Evolutionary conservation across 2,888 invertebrate species (phyloP).

Genomic region (Romanomermis culicivorax): DNA sequence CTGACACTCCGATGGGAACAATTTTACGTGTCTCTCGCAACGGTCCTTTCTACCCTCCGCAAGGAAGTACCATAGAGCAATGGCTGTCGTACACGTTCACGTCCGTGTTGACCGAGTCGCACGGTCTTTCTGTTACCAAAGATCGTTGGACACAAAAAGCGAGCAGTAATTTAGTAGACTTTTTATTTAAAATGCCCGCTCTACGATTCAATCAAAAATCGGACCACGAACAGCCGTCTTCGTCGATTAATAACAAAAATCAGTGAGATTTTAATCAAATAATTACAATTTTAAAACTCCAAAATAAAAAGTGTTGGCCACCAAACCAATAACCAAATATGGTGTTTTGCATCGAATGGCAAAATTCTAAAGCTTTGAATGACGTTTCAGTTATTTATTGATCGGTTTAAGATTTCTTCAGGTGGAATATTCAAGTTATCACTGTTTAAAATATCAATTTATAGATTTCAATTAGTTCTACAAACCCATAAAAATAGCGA

Average conservation of each 20-base stretch:
- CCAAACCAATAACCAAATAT: too few relatives aligned
- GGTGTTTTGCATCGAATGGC: too few relatives aligned
- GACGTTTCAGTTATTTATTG: too few relatives aligned
- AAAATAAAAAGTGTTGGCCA: too few relatives aligned
- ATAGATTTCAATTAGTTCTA: too few relatives aligned
- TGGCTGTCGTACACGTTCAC: conserved; percentile 95
- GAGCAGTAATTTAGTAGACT: neutral
- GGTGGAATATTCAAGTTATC: too few relatives aligned
- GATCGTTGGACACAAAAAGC: neutral
- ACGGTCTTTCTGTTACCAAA: neutral
- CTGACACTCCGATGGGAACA: neutral
- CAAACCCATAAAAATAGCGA: too few relatives aligned
- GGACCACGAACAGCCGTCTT: conserved; percentile 40
- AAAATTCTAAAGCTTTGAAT: too few relatives aligned
- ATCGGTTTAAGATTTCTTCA: too few relatives aligned
- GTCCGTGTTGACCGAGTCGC: neutral
- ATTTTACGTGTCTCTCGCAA: neutral
- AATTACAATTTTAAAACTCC: too few relatives aligned
- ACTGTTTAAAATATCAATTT: too few relatives aligned
- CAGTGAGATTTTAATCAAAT: too few relatives aligned
- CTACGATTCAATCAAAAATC: conserved; percentile 77
- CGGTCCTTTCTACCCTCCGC: conserved; percentile 37
- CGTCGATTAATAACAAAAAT: neutral
- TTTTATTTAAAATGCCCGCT: conserved; percentile 68
- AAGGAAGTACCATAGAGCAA: conserved; percentile 74